These are phyloP conservation scores for Pseudomyrmex pallidus DNA, from an alignment of 1,140 invertebrate genomes.

Conservation along the genomic window DNA sequence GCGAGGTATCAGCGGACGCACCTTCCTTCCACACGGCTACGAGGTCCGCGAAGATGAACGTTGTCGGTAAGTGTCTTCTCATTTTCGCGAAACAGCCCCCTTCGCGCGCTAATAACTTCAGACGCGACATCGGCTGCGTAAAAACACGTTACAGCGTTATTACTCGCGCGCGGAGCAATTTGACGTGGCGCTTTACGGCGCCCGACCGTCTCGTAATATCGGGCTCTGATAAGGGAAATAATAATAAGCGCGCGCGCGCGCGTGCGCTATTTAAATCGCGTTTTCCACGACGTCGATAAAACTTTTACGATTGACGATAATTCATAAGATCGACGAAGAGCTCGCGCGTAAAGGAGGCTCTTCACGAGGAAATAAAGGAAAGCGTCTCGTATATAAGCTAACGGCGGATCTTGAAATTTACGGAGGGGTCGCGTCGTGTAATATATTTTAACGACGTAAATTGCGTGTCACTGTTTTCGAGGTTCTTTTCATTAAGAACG, in stretches of 20 bases:
- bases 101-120: slow-evolving; percentile 14
- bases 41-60: slow-evolving; percentile 89
- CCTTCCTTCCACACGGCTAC: slow-evolving; percentile 93
- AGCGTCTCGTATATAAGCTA: neutral
- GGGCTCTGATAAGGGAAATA: slow-evolving; percentile 33
- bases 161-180: neutral
- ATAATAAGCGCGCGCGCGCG: slow-evolving; percentile 16
- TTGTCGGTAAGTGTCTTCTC: slow-evolving; percentile 88
- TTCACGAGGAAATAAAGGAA: too few relatives aligned
- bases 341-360: neutral
- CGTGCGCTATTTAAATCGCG: slow-evolving; percentile 37
- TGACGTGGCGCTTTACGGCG: slow-evolving; percentile 14
- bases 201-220: neutral
- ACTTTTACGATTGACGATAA: slow-evolving; percentile 15
- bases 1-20: slow-evolving; percentile 93
- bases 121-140: slow-evolving; percentile 9
- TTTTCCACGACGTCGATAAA: neutral
- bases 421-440: neutral
- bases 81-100: neutral
- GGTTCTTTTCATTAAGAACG: slow-evolving; percentile 30
- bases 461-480: slow-evolving; percentile 38
- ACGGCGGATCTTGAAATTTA: too few relatives aligned
- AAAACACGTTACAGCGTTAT: slow-evolving; percentile 30
- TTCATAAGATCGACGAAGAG: slow-evolving; percentile 10
- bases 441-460: slow-evolving; percentile 37